Evolutionary conservation across 2,113 vertebrate genomes (phyloP), one percentile per base, ranked within the genome.

Genomic region (Platysternon megacephalum): DNA sequence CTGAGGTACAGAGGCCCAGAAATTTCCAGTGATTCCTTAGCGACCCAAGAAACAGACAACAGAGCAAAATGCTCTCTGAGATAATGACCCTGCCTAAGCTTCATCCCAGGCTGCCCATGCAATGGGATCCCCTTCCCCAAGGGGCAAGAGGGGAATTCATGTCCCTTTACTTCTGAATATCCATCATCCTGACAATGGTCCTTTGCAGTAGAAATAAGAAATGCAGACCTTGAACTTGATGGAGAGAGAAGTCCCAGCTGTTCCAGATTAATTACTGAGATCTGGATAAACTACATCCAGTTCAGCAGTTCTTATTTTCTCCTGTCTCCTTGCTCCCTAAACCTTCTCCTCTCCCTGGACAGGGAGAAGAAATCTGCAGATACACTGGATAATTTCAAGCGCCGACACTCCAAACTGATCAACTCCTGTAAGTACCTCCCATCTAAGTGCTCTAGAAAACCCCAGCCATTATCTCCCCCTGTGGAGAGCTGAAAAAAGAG

Each of bases 301-400:
- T 1, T 1, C 93, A 82, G 35, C 89, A 52, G 6, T 52, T 35
- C 76, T 88, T 0, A 2, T 94, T 94, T 32, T 14, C 28, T 79
- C 8, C 28, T 32, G 28, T 3, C 7, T 8, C 48, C 32, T 48
- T 80, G 44, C 5, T 74, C 92, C 83, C 80, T 68, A 84, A 94
- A 95, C 53, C 6, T 17, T 79, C 95, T 32, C 87, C 11, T 90
- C 17, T 83, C 46, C 49, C 56, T 24, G 76, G 82, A 79, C 92
- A 98, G 98, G 86, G 98, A 98, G 92, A 98, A 98, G 93, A 98
- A 98, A 78, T 90, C 97, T 51, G 95, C 86, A 89, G 98, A 97
- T 1, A 55, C 58, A 8, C 52, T 29, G 4, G 98, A 96, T 82
- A 97, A 84, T 87, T 97, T 98, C 86, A 97, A 97, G 17, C 96